Evolutionary conservation across 2,888 invertebrate genomes (phyloP), one percentile per base, ranked within the genome.

Genomic region (Acrobasis consociella): DNA sequence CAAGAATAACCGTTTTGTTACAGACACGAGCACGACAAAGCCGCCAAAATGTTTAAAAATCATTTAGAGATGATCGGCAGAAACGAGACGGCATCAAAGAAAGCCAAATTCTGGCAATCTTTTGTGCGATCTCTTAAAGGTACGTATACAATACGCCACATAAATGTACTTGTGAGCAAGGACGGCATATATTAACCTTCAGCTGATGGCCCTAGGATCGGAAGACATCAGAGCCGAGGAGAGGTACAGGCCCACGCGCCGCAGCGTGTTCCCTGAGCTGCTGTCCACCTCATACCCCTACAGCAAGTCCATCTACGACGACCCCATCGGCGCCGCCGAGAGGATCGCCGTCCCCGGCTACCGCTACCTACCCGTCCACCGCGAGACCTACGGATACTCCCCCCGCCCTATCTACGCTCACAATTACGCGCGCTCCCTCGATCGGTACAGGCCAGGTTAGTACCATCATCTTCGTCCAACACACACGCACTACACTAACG

Each of bases 51-150:
- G 96, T 97, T 97, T 94, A 97, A 96, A 94, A 96, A 93, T 93
- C 97, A 97, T 94, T 95, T 97, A 93, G 97, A 97, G 94, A 97
- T 97, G 96, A 97, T 97, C 89, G 97, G 97, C 93, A 96, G 97
- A 93, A 97, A 97, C 91, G 97, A 97, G 94, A 95, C 96, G 88
- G 95, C 97, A 87, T 96, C 96, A 93, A 97, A 96, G 94, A 97
- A 97, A 94, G 97, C 97, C 89, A 97, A 95, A 94, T 97, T 97
- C 93, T 97, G 97, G 97, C 97, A 97, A 93, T 97, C 97, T 85
- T 97, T 96, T 91, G 97, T 97, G 89, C 95, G 97, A 92, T 97
- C 97, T 93, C 94, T 97, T 77, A 97, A 97, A 95, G 97, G 97
- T 97, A 93, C 93, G 89, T 69, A 66, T 37, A 60, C 11, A 37